A percentile compares a stretch with the other conserved stretches of the same genome.
These are phyloP conservation scores for Sphyrna mokarran DNA, from an alignment of 2,113 vertebrate species.

Conservation along the genomic window DNA sequence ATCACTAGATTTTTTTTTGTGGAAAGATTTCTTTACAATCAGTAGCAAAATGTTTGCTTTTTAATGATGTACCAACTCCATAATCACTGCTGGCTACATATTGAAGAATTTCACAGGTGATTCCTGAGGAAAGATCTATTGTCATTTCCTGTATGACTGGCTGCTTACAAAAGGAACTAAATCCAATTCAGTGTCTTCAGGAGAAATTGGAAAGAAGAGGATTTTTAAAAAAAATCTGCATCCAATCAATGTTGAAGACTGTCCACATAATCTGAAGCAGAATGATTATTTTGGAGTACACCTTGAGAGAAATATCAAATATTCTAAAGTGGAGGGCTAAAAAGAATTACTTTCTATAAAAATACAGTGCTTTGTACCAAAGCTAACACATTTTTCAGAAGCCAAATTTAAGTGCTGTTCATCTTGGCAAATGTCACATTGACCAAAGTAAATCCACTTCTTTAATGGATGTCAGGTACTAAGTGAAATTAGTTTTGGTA, in stretches of 20 bases:
- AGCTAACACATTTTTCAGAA: not conserved
- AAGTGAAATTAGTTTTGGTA: not conserved
- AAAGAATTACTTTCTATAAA: not conserved
- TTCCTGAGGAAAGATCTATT: slow-evolving; percentile 48
- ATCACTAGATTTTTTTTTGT: no score
- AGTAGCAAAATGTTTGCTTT: no score
- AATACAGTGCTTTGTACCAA: not conserved
- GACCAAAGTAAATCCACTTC: not conserved
- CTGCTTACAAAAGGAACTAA: slow-evolving; percentile 57
- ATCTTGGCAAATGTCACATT: not conserved
- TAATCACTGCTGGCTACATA: not conserved
- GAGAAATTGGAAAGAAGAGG: no score
- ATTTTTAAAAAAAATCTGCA: no score
- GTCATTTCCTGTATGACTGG: slow-evolving; percentile 75
- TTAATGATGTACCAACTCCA: no score
- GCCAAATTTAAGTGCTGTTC: not conserved
- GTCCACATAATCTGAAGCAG: no score
- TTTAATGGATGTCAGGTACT: not conserved
- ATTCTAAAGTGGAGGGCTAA: not conserved
- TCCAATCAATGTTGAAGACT: no score
- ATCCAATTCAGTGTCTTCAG: no score
- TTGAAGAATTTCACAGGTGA: slow-evolving; percentile 40
- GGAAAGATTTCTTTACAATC: no score
- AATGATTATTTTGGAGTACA: no score
- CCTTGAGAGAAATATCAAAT: no score